A percentile compares a stretch with the other conserved stretches of the same genome.
Evolutionary conservation across 2,888 invertebrate species (phyloP).

Genomic region (Parasteatoda lunata): DNA sequence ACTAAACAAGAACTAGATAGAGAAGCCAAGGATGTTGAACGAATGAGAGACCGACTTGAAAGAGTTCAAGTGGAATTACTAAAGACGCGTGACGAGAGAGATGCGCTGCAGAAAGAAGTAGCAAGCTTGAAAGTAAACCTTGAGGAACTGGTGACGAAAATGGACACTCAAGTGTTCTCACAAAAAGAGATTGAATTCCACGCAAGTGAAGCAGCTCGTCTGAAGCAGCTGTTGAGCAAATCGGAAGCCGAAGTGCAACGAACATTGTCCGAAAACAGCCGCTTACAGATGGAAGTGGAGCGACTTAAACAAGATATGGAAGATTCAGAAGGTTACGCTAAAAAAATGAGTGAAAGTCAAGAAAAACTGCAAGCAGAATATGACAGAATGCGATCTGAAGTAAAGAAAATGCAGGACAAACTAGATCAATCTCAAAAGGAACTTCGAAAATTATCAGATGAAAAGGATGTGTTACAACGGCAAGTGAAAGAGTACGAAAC

Average conservation of each 20-base stretch:
- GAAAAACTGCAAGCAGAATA: conserved; percentile 58
- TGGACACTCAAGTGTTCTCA: conserved; percentile 42
- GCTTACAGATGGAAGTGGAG: conserved; percentile 71
- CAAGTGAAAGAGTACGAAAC: conserved; percentile 67
- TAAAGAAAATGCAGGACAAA: conserved; percentile 63
- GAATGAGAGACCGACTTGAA: conserved; percentile 73
- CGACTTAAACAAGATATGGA: conserved; percentile 71
- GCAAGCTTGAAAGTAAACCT: conserved; percentile 76
- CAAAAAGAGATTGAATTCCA: conserved; percentile 51
- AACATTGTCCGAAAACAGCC: conserved; percentile 71
- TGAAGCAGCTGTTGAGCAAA: conserved; percentile 71
- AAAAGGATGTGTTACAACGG: conserved; percentile 57
- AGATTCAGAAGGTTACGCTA: conserved; percentile 68
- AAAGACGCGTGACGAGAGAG: conserved; percentile 69
- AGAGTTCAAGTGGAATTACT: conserved; percentile 70
- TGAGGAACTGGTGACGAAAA: conserved; percentile 57
- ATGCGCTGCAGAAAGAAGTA: conserved; percentile 80
- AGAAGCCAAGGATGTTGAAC: conserved; percentile 83
- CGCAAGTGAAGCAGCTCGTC: conserved; percentile 69
- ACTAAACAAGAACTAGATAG: conserved; percentile 74
- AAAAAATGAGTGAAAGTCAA: conserved; percentile 49
- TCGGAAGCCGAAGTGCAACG: conserved; percentile 71
- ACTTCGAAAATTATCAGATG: conserved; percentile 70
- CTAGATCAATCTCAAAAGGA: conserved; percentile 71
- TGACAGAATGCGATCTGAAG: conserved; percentile 57